These are phyloP conservation scores for Salminus brasiliensis DNA, from an alignment of 2,113 vertebrate species.

Conservation along the genomic window DNA sequence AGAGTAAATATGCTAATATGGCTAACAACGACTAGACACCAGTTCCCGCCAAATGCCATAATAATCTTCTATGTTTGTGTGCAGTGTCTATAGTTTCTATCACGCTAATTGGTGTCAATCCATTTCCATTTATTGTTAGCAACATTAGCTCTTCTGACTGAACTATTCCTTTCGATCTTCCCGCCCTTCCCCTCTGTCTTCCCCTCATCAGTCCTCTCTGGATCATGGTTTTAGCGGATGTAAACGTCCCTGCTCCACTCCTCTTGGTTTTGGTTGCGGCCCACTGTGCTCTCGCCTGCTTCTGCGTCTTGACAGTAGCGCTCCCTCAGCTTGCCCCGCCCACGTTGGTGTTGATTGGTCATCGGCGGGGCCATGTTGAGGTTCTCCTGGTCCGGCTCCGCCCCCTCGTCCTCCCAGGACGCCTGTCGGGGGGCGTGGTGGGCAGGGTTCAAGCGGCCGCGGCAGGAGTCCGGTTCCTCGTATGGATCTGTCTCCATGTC, in stretches of 20 bases:
- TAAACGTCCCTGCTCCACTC: constrained; percentile 91
- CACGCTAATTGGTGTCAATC: no score
- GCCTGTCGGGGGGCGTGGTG: constrained; percentile 79
- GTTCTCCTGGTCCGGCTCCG: constrained; percentile 86
- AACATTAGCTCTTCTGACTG: not conserved
- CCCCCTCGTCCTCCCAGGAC: constrained; percentile 85
- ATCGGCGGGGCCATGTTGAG: constrained; percentile 76
- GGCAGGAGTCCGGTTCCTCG: constrained; percentile 84
- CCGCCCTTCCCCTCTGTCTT: constrained; percentile 25
- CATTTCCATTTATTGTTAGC: not conserved
- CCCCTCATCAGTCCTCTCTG: constrained; percentile 39
- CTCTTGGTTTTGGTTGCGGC: constrained; percentile 83
- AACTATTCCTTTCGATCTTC: not conserved
- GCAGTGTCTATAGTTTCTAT: not conserved
- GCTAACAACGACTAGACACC: not conserved
- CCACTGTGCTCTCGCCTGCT: constrained; percentile 74
- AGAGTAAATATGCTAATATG: not conserved
- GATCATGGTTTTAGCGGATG: constrained; percentile 79
- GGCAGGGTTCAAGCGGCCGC: constrained; percentile 71
- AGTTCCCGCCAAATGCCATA: not conserved
- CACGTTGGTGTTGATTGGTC: constrained; percentile 72
- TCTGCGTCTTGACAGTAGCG: constrained; percentile 81
- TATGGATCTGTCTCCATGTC: constrained; percentile 94
- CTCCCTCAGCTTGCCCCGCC: constrained; percentile 85
- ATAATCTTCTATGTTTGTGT: not conserved